Base-by-base conservation (phyloP, 2,888 invertebrate species). In the Scaptomyza polygonia region DNA sequence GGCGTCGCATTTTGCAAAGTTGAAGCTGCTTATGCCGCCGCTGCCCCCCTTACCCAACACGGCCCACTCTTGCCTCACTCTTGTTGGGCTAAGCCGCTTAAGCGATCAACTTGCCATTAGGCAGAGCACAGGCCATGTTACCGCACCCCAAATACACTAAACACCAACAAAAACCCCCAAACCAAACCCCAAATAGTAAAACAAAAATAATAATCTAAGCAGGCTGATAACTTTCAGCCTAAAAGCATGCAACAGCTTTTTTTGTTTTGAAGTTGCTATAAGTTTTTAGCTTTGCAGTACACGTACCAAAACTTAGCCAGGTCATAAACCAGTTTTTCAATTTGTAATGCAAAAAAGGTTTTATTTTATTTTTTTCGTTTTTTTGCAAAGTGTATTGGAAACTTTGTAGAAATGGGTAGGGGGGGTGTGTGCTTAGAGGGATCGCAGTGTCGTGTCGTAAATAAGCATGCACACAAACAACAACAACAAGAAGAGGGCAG, bases 301-400 rank as follows among this genome's bases (percentile, higher is more conserved):
- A 83, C 87, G 87, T 87, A 84, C 67, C 71, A 53, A 73, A 82
- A 87, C 72, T 83, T 87, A 87, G 83, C 79, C 79, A 61, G 74
- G 82, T 77, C 83, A 87, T 83, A 83, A 83, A 87, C 85, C 85
- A 79, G 76, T 67, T 86, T 77, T 75, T 67, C 79, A 80, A 79
- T 79, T 79, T 80, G 55, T 63, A 79, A 79, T 77, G 76, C 72
- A 79, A 58, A 36, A 53, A 72, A 62, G 56, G 56, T 66, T 70
- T n/a, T n/a, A n/a, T n/a, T n/a, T n/a, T n/a, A n/a, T 67, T 47
- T 65, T 70, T 67, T 47, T 40, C 6, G 30, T 30, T 62, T 32
- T 34, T 54, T 61, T 67, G 57, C 76, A 73, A 73, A 73, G 75
- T 75, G 66, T 75, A 73, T 73, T 73, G 76, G 47, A 70, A 75